Evolutionary conservation across 2,797 vertebrate genomes (phyloP).

Genomic region (Pelodytes ibericus): DNA sequence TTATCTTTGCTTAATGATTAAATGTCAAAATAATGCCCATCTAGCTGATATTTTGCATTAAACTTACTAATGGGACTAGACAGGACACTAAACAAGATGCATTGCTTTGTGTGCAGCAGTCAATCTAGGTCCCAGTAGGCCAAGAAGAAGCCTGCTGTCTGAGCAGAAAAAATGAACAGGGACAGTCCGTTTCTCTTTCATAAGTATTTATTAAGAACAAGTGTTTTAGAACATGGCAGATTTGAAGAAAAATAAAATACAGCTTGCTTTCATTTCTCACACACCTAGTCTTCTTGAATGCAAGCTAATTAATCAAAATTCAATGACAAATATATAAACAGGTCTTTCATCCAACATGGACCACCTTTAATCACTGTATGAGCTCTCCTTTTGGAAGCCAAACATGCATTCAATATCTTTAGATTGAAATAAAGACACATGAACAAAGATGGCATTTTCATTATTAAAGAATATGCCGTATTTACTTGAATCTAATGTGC

Average conservation of each 20-base stretch:
- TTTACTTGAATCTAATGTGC: too few relatives aligned
- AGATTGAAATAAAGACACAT: too few relatives aligned
- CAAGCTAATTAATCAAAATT: not conserved
- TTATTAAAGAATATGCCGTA: too few relatives aligned
- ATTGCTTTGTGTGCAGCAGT: conserved; percentile 62
- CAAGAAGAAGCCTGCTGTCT: conserved; percentile 57
- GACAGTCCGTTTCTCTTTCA: conserved; percentile 50
- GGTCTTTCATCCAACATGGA: not conserved
- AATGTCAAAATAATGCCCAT: conserved; percentile 38
- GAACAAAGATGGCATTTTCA: too few relatives aligned
- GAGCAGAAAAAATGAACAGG: conserved; percentile 61
- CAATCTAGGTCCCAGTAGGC: conserved; percentile 62
- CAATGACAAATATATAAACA: not conserved
- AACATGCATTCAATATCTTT: too few relatives aligned
- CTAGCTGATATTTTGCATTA: conserved; percentile 54
- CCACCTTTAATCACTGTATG: not conserved
- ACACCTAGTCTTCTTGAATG: not conserved
- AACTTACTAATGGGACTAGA: conserved; percentile 63
- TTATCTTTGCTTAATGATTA: conserved; percentile 9
- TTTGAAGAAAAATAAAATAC: not conserved
- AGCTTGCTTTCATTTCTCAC: not conserved
- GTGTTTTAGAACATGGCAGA: not conserved
- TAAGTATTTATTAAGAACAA: conserved; percentile 54
- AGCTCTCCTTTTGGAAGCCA: not conserved
- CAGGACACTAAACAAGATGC: conserved; percentile 66